Conservation (phyloP, 2,888 invertebrate genomes). For the Drosophila hamatofila region DNA sequence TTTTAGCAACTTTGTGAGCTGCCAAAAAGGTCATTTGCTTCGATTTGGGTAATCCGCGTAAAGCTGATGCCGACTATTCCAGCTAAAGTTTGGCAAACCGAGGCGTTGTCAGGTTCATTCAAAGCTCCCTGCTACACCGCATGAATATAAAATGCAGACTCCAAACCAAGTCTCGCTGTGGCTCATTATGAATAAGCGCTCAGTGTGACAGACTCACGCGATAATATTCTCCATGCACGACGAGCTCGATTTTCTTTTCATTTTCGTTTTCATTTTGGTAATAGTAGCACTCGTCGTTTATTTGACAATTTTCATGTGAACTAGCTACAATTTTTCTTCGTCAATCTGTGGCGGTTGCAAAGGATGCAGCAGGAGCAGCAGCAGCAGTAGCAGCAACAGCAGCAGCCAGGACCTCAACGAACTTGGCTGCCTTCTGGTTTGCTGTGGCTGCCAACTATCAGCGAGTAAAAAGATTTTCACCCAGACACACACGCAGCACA, state of each 20-base stretch:
- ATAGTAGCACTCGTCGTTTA: conserved; percentile 69
- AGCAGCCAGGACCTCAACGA: conserved; percentile 49
- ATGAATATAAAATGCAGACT: conserved; percentile 63
- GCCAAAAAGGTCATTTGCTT: conserved; percentile 1
- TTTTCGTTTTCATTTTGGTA: conserved; percentile 71
- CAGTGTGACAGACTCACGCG: conserved; percentile 39
- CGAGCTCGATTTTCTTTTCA: conserved; percentile 69
- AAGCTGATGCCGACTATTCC: conserved; percentile 17
- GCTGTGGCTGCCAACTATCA: conserved; percentile 62
- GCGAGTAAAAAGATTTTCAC: conserved; percentile 68
- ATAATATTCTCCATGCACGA: conserved; percentile 61
- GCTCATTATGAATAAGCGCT: conserved; percentile 49
- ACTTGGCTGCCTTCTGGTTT: conserved; percentile 42
- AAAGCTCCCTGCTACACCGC: conserved; percentile 27
- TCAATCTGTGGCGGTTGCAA: conserved; percentile 45
- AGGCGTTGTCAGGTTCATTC: background rate
- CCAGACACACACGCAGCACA: conserved; percentile 47
- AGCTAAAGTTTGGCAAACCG: conserved; percentile 22
- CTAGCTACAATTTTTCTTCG: conserved; percentile 77
- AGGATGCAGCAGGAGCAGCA: conserved; percentile 15
- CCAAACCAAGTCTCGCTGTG: conserved; percentile 15
- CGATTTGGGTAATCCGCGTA: conserved; percentile 7
- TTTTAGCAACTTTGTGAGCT: background rate
- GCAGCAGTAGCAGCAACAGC: conserved; percentile 12
- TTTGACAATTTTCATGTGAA: conserved; percentile 73